phyloP scores from a whole-genome alignment of 2,888 invertebrate species.

The Proisotoma minuta region DNA sequence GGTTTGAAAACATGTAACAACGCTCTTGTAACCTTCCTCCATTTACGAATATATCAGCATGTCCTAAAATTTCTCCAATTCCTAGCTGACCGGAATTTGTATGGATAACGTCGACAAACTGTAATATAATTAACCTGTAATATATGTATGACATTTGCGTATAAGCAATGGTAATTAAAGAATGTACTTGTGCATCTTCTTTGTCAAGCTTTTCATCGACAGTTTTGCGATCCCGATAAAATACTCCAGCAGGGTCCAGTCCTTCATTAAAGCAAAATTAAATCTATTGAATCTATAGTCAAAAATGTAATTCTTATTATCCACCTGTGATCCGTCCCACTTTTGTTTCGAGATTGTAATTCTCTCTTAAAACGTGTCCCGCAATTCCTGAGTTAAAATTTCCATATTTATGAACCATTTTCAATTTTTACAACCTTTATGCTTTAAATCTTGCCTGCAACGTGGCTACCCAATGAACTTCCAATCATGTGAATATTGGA shows the following conservation, averaged over 20 bases:
- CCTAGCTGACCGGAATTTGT: constrained; percentile 40
- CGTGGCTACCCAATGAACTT: constrained; percentile 31
- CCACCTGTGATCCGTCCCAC: constrained; percentile 37
- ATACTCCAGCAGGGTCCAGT: constrained; percentile 36
- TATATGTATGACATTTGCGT: too few relatives aligned
- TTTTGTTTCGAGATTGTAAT: constrained; percentile 29
- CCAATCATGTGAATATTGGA: constrained; percentile 34
- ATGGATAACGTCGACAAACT: constrained; percentile 38
- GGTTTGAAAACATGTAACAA: constrained; percentile 28
- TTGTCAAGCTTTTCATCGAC: constrained; percentile 26
- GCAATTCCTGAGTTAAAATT: constrained; percentile 26
- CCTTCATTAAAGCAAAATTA: constrained; percentile 17
- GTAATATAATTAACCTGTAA: too few relatives aligned
- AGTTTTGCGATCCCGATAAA: constrained; percentile 23
- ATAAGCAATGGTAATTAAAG: too few relatives aligned
- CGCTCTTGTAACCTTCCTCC: constrained; percentile 35
- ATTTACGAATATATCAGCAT: constrained; percentile 22
- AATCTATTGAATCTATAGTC: neutral
- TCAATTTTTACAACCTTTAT: neutral
- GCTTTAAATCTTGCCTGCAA: too few relatives aligned
- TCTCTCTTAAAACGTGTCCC: constrained; percentile 26
- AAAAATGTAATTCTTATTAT: neutral
- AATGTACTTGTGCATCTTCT: constrained; percentile 33
- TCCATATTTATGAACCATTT: too few relatives aligned
- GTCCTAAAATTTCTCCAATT: constrained; percentile 24